phyloP scores from a whole-genome alignment of 2,888 invertebrate species.

The Callosobruchus maculatus region DNA sequence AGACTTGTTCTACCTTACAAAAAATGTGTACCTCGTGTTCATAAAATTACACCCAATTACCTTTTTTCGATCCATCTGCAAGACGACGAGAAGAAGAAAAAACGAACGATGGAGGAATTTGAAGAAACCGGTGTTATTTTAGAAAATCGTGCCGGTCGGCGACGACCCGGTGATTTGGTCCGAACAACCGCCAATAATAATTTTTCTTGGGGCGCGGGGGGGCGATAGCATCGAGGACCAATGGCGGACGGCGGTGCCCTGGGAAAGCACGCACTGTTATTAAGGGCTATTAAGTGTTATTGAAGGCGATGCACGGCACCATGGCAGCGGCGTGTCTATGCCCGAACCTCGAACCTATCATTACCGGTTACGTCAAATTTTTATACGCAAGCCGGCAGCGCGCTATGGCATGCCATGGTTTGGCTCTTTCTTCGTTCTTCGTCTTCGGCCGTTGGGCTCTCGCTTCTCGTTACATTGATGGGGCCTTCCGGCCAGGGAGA shows the following conservation, averaged over 20 bases:
- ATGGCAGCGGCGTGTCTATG: neutral
- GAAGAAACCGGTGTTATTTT: slow-evolving; percentile 20
- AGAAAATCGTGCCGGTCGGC: neutral
- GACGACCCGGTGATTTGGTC: neutral
- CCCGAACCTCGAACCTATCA: neutral
- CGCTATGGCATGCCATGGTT: neutral
- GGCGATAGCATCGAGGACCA: slow-evolving; percentile 45
- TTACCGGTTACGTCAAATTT: neutral
- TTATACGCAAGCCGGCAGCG: neutral
- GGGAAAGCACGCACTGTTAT: slow-evolving; percentile 48
- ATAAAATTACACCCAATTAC: slow-evolving; percentile 12
- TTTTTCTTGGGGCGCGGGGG: slow-evolving; percentile 42
- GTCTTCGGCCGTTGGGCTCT: neutral
- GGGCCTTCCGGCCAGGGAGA: neutral
- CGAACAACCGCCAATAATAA: slow-evolving; percentile 47
- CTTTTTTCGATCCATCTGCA: slow-evolving; percentile 1
- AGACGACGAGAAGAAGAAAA: neutral
- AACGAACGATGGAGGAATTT: slow-evolving; percentile 12
- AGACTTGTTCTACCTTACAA: no score
- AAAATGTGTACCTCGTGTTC: neutral
- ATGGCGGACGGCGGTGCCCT: slow-evolving; percentile 36
- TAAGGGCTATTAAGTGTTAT: slow-evolving; percentile 51
- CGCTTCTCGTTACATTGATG: neutral
- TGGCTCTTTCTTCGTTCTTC: no score
- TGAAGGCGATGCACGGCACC: slow-evolving; percentile 46